Evolutionary conservation across 2,888 invertebrate species (phyloP).

Genomic region (Polymixis flavicincta): DNA sequence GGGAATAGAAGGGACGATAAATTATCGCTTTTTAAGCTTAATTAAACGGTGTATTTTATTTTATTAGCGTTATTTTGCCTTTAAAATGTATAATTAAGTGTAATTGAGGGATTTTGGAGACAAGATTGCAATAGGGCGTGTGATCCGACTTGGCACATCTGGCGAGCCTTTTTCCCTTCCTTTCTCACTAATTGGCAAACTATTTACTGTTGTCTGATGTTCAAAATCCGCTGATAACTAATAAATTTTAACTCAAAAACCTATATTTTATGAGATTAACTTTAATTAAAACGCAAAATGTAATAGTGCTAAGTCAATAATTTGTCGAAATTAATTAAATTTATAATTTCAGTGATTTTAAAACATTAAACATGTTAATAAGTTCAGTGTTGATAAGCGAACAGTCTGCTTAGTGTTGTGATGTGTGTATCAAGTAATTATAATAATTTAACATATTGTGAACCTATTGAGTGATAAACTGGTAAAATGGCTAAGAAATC

Average conservation of each 20-base stretch:
- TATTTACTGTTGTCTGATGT: constrained; percentile 64
- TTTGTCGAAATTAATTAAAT: constrained; percentile 21
- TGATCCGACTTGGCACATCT: constrained; percentile 81
- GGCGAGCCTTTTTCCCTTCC: constrained; percentile 75
- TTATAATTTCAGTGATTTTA: constrained; percentile 55
- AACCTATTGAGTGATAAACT: constrained; percentile 75
- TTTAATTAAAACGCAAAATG: constrained; percentile 13
- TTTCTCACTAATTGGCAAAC: constrained; percentile 75
- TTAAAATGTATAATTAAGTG: constrained; percentile 48
- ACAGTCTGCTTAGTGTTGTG: constrained; percentile 80
- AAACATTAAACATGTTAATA: constrained; percentile 68
- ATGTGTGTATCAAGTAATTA: constrained; percentile 82
- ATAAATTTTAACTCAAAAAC: constrained; percentile 14
- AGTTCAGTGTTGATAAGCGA: constrained; percentile 64
- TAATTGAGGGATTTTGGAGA: constrained; percentile 44
- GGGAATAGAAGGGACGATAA: constrained; percentile 80
- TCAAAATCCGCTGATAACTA: not conserved
- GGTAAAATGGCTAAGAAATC: constrained; percentile 93
- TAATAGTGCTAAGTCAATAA: constrained; percentile 1
- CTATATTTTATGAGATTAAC: constrained; percentile 36
- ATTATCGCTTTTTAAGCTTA: constrained; percentile 77
- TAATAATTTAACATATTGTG: constrained; percentile 74
- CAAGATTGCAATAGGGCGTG: constrained; percentile 72
- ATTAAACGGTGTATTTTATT: constrained; percentile 72
- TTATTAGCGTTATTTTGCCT: constrained; percentile 63